A percentile compares a stretch with the other conserved stretches of the same genome.
phyloP scores from a whole-genome alignment of 2,113 vertebrate species.

The Chrysochloris asiatica region DNA sequence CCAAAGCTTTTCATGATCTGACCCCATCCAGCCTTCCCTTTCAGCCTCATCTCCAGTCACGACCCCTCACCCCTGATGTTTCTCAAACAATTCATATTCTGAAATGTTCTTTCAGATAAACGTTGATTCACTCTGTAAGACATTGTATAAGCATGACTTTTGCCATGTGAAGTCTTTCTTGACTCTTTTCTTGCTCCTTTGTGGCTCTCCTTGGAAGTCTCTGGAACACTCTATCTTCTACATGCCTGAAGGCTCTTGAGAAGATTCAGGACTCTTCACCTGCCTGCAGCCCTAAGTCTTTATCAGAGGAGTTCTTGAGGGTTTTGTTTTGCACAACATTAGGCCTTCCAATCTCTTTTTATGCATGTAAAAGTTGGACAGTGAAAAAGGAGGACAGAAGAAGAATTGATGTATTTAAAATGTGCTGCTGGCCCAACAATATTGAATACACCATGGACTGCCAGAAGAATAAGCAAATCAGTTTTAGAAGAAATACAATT shows the following conservation, averaged over 20 bases:
- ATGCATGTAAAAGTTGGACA: neutral
- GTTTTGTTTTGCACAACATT: neutral
- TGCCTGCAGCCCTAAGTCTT: neutral
- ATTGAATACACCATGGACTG: too few relatives aligned
- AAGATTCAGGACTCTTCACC: neutral
- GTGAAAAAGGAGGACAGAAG: too few relatives aligned
- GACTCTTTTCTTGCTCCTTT: neutral
- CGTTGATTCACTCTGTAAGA: neutral
- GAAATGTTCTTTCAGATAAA: too few relatives aligned
- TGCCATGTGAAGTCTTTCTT: neutral
- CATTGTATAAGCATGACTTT: neutral
- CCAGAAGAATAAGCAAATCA: too few relatives aligned
- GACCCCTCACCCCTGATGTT: neutral
- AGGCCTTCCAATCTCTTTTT: neutral
- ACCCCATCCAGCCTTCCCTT: neutral
- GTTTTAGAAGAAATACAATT: too few relatives aligned
- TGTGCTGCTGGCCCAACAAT: too few relatives aligned
- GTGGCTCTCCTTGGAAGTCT: neutral
- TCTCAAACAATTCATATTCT: neutral
- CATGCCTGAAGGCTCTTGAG: neutral
- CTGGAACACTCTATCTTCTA: neutral
- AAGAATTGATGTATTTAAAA: neutral
- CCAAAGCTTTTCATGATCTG: neutral
- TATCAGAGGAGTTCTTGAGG: neutral
- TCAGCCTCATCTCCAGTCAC: neutral